A percentile compares a stretch with the other conserved stretches of the same genome.
Evolutionary conservation across 2,888 invertebrate genomes (phyloP).

Genomic region (Empis stercorea): DNA sequence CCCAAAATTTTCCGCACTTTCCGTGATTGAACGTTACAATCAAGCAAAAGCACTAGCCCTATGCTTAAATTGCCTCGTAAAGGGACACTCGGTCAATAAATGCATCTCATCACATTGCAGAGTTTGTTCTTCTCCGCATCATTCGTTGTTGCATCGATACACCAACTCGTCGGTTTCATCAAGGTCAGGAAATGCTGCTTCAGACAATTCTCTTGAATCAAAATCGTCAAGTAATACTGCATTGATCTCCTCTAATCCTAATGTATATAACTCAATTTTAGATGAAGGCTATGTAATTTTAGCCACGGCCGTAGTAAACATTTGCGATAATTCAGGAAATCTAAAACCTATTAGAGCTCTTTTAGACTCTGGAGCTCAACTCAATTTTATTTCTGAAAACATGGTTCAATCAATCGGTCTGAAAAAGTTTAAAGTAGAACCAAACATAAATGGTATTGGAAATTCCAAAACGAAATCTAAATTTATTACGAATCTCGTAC

Average conservation of each 20-base stretch:
- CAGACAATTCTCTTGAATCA: background rate
- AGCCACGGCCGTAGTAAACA: background rate
- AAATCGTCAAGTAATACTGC: background rate
- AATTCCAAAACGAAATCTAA: background rate
- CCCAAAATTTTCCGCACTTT: background rate
- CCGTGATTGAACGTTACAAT: background rate
- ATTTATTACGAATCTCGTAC: background rate
- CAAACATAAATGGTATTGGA: background rate
- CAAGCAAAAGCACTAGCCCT: background rate
- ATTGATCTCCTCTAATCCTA: background rate
- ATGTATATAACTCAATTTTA: background rate
- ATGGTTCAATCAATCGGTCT: background rate
- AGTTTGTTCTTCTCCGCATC: conserved; percentile 3
- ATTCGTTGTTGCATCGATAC: conserved; percentile 3
- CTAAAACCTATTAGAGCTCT: background rate
- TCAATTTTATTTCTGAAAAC: background rate
- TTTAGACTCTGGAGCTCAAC: background rate
- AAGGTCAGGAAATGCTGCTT: background rate
- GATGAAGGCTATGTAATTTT: background rate
- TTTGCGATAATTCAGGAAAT: background rate
- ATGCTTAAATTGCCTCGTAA: conserved; percentile 5
- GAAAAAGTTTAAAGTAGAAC: background rate
- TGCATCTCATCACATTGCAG: conserved; percentile 4
- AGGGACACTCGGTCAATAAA: conserved; percentile 2
- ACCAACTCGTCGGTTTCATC: background rate